phyloP scores from a whole-genome alignment of 2,888 invertebrate genomes.

The Lysandra bellargus region DNA sequence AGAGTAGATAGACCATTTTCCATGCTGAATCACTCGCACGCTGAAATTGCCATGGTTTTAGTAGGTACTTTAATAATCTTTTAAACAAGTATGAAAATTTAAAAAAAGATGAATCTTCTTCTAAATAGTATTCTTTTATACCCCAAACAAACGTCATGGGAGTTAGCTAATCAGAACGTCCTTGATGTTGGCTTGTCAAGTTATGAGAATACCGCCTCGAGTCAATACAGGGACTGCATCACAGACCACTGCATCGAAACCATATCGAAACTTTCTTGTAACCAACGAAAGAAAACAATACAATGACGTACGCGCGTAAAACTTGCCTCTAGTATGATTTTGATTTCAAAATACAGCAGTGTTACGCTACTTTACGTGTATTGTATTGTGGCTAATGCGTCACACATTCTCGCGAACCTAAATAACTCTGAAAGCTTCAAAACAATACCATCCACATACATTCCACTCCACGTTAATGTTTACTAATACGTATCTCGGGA shows the following conservation, averaged over 20 bases:
- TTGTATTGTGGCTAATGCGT: constrained; percentile 47
- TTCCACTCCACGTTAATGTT: neutral
- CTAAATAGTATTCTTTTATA: neutral
- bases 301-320: too few species aligned
- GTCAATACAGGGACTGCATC: too few species aligned
- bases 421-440: constrained; percentile 49
- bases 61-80: too few species aligned
- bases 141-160: too few species aligned
- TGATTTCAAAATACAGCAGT: neutral
- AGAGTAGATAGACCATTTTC: neutral
- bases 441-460: neutral
- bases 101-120: neutral
- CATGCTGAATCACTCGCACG: neutral
- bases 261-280: too few species aligned
- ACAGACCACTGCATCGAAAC: too few species aligned
- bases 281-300: too few species aligned
- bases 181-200: too few species aligned
- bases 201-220: too few species aligned
- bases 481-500: neutral
- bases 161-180: too few species aligned
- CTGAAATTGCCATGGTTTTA: neutral
- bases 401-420: constrained; percentile 62
- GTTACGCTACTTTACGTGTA: neutral
- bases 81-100: too few species aligned
- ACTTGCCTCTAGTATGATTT: neutral